A percentile compares a stretch with the other conserved stretches of the same genome.
Conservation (phyloP, 2,888 invertebrate genomes). For the Pterostichus niger region DNA sequence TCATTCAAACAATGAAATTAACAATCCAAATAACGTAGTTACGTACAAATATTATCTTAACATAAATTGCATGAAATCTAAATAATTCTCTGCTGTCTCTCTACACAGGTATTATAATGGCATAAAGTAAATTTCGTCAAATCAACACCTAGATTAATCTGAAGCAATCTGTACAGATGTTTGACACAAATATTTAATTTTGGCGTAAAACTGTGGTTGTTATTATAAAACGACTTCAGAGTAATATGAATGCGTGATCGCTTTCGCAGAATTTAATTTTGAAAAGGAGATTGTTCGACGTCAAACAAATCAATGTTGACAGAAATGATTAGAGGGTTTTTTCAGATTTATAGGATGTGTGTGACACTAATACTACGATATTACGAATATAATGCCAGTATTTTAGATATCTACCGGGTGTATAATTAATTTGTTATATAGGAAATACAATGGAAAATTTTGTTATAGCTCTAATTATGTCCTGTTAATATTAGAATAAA, state of each 20-base stretch:
- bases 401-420: neutral
- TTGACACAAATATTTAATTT: conserved; percentile 39
- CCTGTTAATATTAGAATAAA: no score
- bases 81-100: neutral
- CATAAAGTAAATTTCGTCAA: conserved; percentile 8
- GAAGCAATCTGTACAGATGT: neutral
- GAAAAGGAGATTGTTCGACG: conserved; percentile 10
- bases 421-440: no score
- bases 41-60: conserved; percentile 23
- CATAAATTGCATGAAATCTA: conserved; percentile 14
- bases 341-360: conserved; percentile 26
- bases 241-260: conserved; percentile 15
- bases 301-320: conserved; percentile 12
- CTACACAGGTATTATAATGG: conserved; percentile 11
- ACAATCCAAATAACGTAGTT: neutral
- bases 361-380: conserved; percentile 1
- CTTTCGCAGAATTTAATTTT: conserved; percentile 31
- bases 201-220: neutral
- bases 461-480: no score
- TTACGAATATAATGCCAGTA: conserved; percentile 8
- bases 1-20: neutral
- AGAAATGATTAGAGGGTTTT: conserved; percentile 9
- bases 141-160: neutral
- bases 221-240: neutral
- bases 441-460: no score